Base-by-base conservation (phyloP, 35 echinoderm and acorn worm genomes). In the Ptychodera flava region DNA sequence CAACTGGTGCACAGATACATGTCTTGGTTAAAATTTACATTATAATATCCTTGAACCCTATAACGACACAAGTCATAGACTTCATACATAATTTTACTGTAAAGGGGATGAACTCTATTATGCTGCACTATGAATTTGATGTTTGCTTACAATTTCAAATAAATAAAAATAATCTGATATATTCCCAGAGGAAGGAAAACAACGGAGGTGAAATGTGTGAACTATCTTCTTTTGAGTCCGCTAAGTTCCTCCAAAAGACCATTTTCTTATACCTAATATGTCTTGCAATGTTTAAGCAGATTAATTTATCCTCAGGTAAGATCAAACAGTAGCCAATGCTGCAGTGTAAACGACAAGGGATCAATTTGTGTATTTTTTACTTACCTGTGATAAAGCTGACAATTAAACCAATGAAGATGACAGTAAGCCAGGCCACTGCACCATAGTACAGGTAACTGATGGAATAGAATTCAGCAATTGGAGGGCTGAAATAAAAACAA, bases 371-470 rank as follows among this genome's bases (percentile, higher is more conserved):
- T n/a, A n/a, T n/a, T n/a, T n/a, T 29, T 81, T 76, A 1, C 79
- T 85, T 87, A 97, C 94, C 94, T 85, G 94, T 97, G 22, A 81
- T 37, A 33, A 97, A 90, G 85, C 94, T 97, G 78, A 90, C 88
- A 31, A 91, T 22, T 1, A 97, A 85, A 14, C 94, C 94, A 16
- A 89, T 82, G 31, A 87, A 76, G 22, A 89, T 45, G 1, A 89
- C 88, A 28, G 35, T 85, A 15, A 89, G 31, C 89, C 82, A 93
- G 36, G 91, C 92, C 14, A 83, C 76, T 16, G 89, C 89, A 78
- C 94, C 93, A 80, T 97, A 97, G 91, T 91, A 97, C 15, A 91
- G 83, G 52, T 97, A 97, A 0, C 91, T 93, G 27, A 93, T 36
- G 28, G 86, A 29, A 83, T 97, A 97, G 1, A 97, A 33, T 15